phyloP scores from a whole-genome alignment of 2,888 invertebrate genomes.

The Orchesellides sinensis region DNA sequence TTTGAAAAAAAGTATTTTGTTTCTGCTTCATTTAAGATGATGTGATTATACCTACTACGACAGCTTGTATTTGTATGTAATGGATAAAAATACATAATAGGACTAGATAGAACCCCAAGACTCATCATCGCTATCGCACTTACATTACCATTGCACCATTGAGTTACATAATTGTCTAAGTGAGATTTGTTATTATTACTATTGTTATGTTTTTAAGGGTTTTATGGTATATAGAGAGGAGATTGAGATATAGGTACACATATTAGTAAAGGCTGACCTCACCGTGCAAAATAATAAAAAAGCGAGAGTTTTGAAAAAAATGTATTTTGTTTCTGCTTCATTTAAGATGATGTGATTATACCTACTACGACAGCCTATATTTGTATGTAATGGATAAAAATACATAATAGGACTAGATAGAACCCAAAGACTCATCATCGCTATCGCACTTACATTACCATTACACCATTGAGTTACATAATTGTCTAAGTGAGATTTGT shows the following conservation, averaged over 20 bases:
- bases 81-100: not conserved
- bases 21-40: constrained; percentile 21
- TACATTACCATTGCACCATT: not conserved
- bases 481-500: not conserved
- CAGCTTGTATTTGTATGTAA: not conserved
- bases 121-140: too few relatives aligned
- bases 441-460: too few relatives aligned
- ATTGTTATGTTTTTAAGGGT: not conserved
- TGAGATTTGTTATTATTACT: not conserved
- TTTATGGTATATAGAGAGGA: too few relatives aligned
- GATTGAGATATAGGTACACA: too few relatives aligned
- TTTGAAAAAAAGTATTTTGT: constrained; percentile 4
- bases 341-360: constrained; percentile 24
- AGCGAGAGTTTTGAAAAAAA: constrained; percentile 19
- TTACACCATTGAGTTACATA: not conserved
- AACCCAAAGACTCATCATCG: constrained; percentile 17
- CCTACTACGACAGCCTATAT: too few relatives aligned
- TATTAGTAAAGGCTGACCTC: constrained; percentile 30
- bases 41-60: constrained; percentile 12
- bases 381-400: not conserved
- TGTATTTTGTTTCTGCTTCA: constrained; percentile 2
- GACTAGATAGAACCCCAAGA: not conserved
- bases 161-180: not conserved
- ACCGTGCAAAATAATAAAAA: constrained; percentile 30
- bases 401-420: not conserved